phyloP scores from a whole-genome alignment of 2,113 vertebrate genomes.

The Bothrops jararaca region DNA sequence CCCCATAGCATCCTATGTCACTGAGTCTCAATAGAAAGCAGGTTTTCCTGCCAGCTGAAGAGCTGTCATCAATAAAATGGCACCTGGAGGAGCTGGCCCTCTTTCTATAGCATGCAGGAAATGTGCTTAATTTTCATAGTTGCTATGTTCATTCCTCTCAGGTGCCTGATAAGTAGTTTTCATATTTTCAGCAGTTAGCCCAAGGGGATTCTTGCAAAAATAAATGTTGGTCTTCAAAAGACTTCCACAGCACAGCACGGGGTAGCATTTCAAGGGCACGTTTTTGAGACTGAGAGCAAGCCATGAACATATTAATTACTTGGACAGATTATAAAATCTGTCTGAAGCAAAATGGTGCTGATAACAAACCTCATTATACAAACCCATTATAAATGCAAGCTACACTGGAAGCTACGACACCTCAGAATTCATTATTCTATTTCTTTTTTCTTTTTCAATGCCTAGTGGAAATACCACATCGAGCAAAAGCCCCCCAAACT shows the following conservation, averaged over 20 bases:
- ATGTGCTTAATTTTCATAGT: neutral
- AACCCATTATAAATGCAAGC: neutral
- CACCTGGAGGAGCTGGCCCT: neutral
- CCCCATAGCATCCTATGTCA: neutral
- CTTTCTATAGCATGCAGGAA: neutral
- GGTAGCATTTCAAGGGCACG: neutral
- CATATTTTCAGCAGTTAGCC: conserved; percentile 40
- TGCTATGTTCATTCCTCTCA: neutral
- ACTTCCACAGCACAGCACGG: no score
- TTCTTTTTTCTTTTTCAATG: neutral
- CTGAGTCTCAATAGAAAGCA: fast-evolving
- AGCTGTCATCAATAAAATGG: neutral
- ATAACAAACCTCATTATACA: neutral
- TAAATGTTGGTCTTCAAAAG: neutral
- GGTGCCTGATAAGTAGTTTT: neutral
- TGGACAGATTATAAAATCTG: neutral
- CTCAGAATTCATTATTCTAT: neutral
- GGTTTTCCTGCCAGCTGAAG: neutral
- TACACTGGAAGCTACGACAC: neutral
- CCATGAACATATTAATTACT: neutral
- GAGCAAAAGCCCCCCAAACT: neutral
- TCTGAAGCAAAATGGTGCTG: neutral
- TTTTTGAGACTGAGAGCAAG: neutral
- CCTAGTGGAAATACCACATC: neutral
- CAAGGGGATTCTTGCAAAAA: conserved; percentile 33